These are phyloP conservation scores for Allophyes oxyacanthae DNA, from an alignment of 2,888 invertebrate genomes.

Conservation along the genomic window DNA sequence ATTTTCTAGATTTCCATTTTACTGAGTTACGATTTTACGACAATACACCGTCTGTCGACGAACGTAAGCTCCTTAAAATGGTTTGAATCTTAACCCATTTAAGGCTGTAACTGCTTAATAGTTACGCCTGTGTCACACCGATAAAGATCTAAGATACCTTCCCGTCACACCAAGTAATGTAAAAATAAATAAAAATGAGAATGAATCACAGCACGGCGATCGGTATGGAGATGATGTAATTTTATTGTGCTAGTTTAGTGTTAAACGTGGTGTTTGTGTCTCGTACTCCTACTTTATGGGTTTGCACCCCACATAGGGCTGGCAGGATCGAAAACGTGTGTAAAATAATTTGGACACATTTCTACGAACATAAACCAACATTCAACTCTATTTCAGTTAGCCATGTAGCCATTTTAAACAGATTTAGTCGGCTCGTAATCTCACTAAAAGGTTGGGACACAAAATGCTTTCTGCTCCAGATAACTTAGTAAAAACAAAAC, in stretches of 20 bases:
- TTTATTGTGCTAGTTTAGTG: constrained; percentile 70
- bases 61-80: too few relatives aligned
- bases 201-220: constrained; percentile 45
- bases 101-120: constrained; percentile 8
- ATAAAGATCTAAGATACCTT: constrained; percentile 24
- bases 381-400: too few relatives aligned
- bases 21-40: too few relatives aligned
- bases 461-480: constrained; percentile 12
- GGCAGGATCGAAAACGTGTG: constrained; percentile 5
- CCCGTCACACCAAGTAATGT: constrained; percentile 14
- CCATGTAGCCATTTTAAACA: too few relatives aligned
- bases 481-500: constrained; percentile 1
- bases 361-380: too few relatives aligned
- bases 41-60: too few relatives aligned
- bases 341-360: too few relatives aligned
- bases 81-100: too few relatives aligned
- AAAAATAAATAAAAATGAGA: constrained; percentile 43
- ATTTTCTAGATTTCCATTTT: too few relatives aligned
- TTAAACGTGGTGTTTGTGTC: constrained; percentile 60
- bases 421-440: constrained; percentile 1
- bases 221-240: constrained; percentile 58
- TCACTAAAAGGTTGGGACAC: constrained; percentile 1
- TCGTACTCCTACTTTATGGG: constrained; percentile 66
- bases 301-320: constrained; percentile 34
- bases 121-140: constrained; percentile 10